These are phyloP conservation scores for Micromys minutus DNA, from an alignment of 2,113 vertebrate genomes.

Conservation along the genomic window DNA sequence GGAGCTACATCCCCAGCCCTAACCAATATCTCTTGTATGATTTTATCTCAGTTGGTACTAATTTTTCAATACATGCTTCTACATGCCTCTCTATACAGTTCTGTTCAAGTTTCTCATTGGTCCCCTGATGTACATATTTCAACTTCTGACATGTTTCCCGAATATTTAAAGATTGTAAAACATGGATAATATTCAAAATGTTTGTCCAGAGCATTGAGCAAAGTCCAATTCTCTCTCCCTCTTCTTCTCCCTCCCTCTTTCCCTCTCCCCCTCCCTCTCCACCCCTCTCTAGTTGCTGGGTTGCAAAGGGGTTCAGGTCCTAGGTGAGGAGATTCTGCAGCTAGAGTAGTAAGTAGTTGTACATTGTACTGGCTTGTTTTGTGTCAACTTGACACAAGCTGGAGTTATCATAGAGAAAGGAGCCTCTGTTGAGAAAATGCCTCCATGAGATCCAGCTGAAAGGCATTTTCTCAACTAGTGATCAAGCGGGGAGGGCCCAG, in stretches of 20 bases:
- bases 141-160: neutral
- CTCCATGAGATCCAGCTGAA: too few relatives aligned
- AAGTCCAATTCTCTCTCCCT: neutral
- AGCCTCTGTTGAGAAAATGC: too few relatives aligned
- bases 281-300: neutral
- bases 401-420: too few relatives aligned
- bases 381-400: too few relatives aligned
- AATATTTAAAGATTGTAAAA: neutral
- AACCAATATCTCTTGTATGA: neutral
- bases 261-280: too few relatives aligned
- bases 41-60: conserved; percentile 30
- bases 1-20: neutral
- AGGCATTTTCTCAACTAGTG: too few relatives aligned
- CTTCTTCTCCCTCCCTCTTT: neutral
- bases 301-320: neutral
- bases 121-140: neutral
- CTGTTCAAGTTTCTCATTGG: conserved; percentile 33
- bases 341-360: neutral
- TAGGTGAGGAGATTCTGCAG: neutral
- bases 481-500: too few relatives aligned
- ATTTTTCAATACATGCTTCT: neutral
- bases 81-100: neutral
- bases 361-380: too few relatives aligned
- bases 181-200: conserved; percentile 10
- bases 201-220: neutral